These are phyloP conservation scores for Chelmon rostratus DNA, from an alignment of 2,797 vertebrate species.

Conservation along the genomic window DNA sequence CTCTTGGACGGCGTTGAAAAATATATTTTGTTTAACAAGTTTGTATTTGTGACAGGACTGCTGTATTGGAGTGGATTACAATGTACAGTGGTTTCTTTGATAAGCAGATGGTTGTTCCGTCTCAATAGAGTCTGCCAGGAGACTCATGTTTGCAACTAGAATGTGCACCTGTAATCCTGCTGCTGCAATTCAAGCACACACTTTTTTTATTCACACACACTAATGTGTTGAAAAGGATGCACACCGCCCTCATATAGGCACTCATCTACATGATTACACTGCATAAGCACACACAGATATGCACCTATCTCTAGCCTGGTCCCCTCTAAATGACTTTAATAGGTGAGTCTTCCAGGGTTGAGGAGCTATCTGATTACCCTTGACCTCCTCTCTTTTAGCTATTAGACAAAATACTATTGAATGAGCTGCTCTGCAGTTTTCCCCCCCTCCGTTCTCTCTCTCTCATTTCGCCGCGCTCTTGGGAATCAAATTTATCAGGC, in stretches of 20 bases:
- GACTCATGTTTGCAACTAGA: constrained; percentile 14
- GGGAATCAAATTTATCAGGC: constrained; percentile 61
- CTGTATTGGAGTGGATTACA: not conserved
- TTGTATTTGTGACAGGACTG: not conserved
- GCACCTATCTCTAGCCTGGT: constrained; percentile 11
- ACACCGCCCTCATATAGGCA: not conserved
- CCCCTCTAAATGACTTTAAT: constrained; percentile 61
- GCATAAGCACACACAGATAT: constrained; percentile 33
- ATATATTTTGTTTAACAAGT: no score
- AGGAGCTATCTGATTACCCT: constrained; percentile 63
- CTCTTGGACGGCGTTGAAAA: not conserved
- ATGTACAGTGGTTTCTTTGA: not conserved
- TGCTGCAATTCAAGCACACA: constrained; percentile 10
- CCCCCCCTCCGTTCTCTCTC: not conserved
- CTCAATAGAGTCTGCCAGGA: constrained; percentile 16
- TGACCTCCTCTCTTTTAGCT: constrained; percentile 61
- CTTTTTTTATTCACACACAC: constrained; percentile 34
- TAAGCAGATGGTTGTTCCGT: not conserved
- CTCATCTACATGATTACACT: constrained; percentile 35
- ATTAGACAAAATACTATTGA: constrained; percentile 28
- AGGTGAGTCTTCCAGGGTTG: constrained; percentile 33
- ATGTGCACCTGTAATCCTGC: constrained; percentile 18
- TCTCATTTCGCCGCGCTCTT: constrained; percentile 44
- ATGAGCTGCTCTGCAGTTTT: constrained; percentile 22
- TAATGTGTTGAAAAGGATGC: constrained; percentile 35